Percentiles rank a stretch among this genome's conserved stretches.
Conservation (phyloP, 2,797 vertebrate genomes). For the Euthynnus affinis region DNA sequence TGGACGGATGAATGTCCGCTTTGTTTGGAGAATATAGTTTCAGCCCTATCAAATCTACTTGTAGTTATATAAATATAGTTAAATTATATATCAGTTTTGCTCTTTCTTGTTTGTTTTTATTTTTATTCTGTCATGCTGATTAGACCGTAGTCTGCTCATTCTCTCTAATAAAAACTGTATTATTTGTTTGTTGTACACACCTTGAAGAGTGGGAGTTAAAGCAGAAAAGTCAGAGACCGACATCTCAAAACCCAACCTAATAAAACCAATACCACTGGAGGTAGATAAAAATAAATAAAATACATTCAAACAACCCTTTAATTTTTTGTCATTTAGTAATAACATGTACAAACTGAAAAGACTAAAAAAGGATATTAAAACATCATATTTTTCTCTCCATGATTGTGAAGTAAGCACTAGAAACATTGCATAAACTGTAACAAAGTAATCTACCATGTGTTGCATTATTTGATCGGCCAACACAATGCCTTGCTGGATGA, state of each 20-base stretch:
- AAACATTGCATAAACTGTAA: too few species aligned
- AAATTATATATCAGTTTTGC: not conserved
- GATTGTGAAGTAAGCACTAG: too few species aligned
- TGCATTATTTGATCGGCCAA: too few species aligned
- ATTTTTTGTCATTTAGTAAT: not conserved
- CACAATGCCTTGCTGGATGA: too few species aligned
- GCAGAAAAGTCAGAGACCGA: too few species aligned
- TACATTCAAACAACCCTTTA: too few species aligned
- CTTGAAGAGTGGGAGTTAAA: too few species aligned
- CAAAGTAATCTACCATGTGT: too few species aligned
- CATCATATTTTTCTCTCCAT: not conserved
- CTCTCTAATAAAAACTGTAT: too few species aligned
- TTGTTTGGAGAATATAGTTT: constrained; percentile 1
- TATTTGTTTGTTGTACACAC: too few species aligned
- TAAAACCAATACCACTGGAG: not conserved
- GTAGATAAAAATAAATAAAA: not conserved
- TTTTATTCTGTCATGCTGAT: not conserved
- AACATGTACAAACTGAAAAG: not conserved
- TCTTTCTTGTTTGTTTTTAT: constrained; percentile 4
- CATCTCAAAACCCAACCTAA: not conserved
- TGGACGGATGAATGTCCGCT: constrained; percentile 3
- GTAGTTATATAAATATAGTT: not conserved
- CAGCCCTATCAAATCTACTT: not conserved
- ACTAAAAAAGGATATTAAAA: too few species aligned
- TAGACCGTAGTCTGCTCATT: too few species aligned